Evolutionary conservation across 2,888 invertebrate species (phyloP).

Genomic region (Sphaeridia pumilis): DNA sequence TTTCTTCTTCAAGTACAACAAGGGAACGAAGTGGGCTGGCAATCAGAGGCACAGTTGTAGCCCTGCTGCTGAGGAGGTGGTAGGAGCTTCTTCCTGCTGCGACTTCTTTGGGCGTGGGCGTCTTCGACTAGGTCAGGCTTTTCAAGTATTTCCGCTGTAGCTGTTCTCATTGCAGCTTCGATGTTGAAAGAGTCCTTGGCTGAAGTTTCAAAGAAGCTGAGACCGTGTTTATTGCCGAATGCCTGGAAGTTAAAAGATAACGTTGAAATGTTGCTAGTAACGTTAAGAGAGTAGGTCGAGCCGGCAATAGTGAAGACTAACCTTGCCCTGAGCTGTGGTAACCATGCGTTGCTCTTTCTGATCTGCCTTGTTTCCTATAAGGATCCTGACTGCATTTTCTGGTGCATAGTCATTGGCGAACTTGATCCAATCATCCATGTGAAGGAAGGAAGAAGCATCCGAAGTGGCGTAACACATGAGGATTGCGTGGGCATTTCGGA

Average conservation of each 20-base stretch:
- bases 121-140: slow-evolving; percentile 27
- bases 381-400: slow-evolving; percentile 19
- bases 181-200: slow-evolving; percentile 85
- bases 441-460: slow-evolving; percentile 20
- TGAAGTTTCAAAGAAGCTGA: slow-evolving; percentile 79
- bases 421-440: slow-evolving; percentile 26
- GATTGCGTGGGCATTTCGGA: slow-evolving; percentile 30
- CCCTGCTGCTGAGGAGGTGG: background rate
- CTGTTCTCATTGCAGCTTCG: slow-evolving; percentile 59
- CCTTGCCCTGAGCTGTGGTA: slow-evolving; percentile 24
- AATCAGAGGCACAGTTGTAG: background rate
- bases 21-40: background rate
- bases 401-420: slow-evolving; percentile 25
- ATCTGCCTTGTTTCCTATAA: slow-evolving; percentile 32
- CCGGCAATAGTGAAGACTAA: slow-evolving; percentile 3
- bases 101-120: slow-evolving; percentile 13
- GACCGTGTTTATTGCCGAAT: slow-evolving; percentile 41
- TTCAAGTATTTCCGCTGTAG: slow-evolving; percentile 31
- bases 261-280: background rate
- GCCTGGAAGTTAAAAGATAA: slow-evolving; percentile 7
- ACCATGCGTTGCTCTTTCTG: slow-evolving; percentile 21
- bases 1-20: background rate
- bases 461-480: slow-evolving; percentile 30
- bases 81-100: slow-evolving; percentile 2
- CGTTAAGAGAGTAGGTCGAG: background rate